phyloP scores from a whole-genome alignment of 2,113 vertebrate genomes.

The Perognathus longimembris region DNA sequence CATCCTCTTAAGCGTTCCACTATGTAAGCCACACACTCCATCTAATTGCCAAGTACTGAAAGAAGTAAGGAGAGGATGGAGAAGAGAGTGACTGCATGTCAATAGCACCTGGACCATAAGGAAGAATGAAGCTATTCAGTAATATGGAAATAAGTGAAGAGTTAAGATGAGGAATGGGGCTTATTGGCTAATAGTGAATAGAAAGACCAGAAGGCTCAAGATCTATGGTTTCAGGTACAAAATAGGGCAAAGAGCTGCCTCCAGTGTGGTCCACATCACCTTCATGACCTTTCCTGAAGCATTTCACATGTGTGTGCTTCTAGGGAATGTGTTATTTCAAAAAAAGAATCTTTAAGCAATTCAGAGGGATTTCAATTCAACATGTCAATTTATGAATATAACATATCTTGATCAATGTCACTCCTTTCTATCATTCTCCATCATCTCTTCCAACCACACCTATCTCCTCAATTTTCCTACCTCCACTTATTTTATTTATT shows the following conservation, averaged over 20 bases:
- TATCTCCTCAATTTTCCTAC: no score
- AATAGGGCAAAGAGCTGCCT: not conserved
- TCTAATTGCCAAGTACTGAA: slow-evolving; percentile 40
- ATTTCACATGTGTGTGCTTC: not conserved
- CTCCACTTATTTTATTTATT: no score
- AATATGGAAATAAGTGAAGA: not conserved
- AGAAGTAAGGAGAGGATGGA: not conserved
- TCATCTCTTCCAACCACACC: no score
- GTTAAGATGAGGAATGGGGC: not conserved
- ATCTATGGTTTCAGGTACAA: not conserved
- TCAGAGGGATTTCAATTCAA: no score
- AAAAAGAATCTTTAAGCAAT: no score
- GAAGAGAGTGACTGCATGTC: not conserved
- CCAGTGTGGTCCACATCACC: not conserved
- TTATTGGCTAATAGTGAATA: not conserved
- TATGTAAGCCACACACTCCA: no score
- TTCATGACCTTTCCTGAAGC: not conserved
- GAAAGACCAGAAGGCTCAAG: not conserved
- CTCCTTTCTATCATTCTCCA: no score
- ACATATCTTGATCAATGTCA: no score
- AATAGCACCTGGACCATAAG: not conserved
- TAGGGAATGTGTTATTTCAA: not conserved
- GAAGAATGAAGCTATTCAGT: not conserved
- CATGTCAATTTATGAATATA: no score
- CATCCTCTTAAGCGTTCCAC: no score